A percentile compares a stretch with the other conserved stretches of the same genome.
phyloP scores from a whole-genome alignment of 2,113 vertebrate genomes.

The Gracilinanus agilis region DNA sequence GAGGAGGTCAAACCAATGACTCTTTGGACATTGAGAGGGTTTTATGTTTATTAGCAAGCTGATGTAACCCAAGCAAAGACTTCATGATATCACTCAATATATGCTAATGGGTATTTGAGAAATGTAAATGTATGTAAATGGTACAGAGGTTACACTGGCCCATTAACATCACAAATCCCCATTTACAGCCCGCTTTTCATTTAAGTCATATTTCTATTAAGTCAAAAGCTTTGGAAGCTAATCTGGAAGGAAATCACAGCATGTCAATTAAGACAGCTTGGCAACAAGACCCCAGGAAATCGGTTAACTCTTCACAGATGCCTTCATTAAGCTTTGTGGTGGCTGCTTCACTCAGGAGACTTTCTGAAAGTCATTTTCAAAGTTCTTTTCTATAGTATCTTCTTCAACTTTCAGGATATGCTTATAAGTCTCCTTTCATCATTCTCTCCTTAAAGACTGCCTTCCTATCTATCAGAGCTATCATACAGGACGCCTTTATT shows the following conservation, averaged over 20 bases:
- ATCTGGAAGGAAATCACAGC: constrained; percentile 79
- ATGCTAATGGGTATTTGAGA: constrained; percentile 73
- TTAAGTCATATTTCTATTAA: constrained; percentile 78
- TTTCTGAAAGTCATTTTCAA: constrained; percentile 73
- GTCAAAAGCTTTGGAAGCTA: constrained; percentile 76
- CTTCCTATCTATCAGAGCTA: constrained; percentile 39
- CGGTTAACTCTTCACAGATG: constrained; percentile 74
- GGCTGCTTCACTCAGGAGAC: constrained; percentile 46
- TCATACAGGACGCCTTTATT: constrained; percentile 19
- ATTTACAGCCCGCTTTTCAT: constrained; percentile 76
- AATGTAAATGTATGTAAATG: constrained; percentile 80
- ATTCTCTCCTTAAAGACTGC: constrained; percentile 18
- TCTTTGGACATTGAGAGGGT: constrained; percentile 55
- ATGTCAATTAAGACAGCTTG: constrained; percentile 76
- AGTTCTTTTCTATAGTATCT: constrained; percentile 58
- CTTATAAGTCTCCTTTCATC: background rate
- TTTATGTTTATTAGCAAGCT: constrained; percentile 65
- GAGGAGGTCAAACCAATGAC: constrained; percentile 62
- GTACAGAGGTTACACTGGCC: constrained; percentile 69
- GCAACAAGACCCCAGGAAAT: constrained; percentile 66
- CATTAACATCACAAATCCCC: constrained; percentile 78
- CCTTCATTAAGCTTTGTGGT: constrained; percentile 75
- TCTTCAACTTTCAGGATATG: constrained; percentile 39
- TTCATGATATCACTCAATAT: constrained; percentile 65
- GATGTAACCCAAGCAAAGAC: constrained; percentile 63